Conservation (phyloP, 2,113 vertebrate species). For the Aleadryas rufinucha region DNA sequence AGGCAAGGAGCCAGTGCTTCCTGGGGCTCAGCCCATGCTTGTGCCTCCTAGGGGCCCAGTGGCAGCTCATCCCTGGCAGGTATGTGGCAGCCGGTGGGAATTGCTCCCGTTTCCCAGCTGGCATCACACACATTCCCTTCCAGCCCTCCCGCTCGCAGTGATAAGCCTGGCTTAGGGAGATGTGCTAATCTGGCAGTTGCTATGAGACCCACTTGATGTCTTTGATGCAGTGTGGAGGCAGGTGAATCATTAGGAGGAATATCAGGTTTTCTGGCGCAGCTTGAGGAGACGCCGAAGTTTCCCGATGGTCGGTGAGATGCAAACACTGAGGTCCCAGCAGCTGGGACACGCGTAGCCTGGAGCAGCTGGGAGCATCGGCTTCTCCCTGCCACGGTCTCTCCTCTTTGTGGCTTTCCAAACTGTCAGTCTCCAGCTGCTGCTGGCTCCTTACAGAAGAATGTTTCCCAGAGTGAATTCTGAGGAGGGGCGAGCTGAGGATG, state of each 20-base stretch:
- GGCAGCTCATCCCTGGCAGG: background rate
- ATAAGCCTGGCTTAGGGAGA: background rate
- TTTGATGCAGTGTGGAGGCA: background rate
- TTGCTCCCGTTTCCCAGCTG: background rate
- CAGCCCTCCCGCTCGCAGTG: fast-evolving
- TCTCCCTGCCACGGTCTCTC: background rate
- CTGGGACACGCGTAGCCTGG: fast-evolving
- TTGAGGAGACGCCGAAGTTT: background rate
- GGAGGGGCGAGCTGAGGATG: background rate
- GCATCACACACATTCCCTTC: background rate
- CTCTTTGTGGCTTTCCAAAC: background rate
- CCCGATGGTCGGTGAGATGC: fast-evolving
- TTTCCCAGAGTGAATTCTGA: background rate
- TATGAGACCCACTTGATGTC: background rate
- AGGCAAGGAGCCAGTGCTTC: background rate
- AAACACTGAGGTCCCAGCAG: background rate
- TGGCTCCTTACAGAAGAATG: background rate
- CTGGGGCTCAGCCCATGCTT: fast-evolving
- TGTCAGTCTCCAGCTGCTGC: background rate
- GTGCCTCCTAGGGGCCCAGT: background rate
- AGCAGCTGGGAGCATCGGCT: background rate
- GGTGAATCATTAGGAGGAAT: background rate
- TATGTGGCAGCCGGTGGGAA: fast-evolving
- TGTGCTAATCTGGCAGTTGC: background rate
- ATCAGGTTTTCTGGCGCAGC: background rate